Evolutionary conservation across 2,888 invertebrate species (phyloP), one percentile per base, ranked within the genome.

Genomic region (Bugulina stolonifera): DNA sequence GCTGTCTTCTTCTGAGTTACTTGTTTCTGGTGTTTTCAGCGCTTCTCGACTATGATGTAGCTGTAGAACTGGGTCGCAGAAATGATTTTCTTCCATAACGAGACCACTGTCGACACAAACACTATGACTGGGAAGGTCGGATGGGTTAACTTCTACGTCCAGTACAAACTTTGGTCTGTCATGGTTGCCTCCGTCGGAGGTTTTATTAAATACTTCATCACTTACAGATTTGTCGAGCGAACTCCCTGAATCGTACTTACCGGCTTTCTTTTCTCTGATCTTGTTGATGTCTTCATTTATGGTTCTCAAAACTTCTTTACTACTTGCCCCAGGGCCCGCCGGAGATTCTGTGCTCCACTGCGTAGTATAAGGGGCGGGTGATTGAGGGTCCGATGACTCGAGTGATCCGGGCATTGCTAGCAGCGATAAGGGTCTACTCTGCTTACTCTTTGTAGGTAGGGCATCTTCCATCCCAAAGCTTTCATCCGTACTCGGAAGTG

Each of bases 281-380:
- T 64, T 64, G 32, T n/a, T 64, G n/a, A 64, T 64, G 27, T 64
- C 64, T 32, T 64, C 64, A 10, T 34, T 34, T 3, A 64, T 64
- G 10, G 64, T 64, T 32, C n/a, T 64, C 32, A 64, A n/a, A 27
- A 64, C 10, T 25, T 64, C 64, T 32, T 34, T 64, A n/a, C 34
- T 34, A n/a, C 23, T 5, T 29, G 29, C 14, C 3, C 29, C 3
- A 32, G 25, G 22, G 3, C 22, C 3, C 32, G 32, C 3, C 32
- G 25, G 32, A 34, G 25, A 25, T 14, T 64, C 64, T 29, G 32
- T 29, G n/a, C 64, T 64, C 32, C 32, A n/a, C 14, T 22, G 29
- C 32, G 64, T 2, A 14, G 32, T 29, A 5, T 32, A 32, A 2
- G 32, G 10, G 29, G 25, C 64, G 18, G 64, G 34, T 29, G 29